Evolutionary conservation across 2,113 vertebrate species (phyloP).

Genomic region (Pungitius pungitius): DNA sequence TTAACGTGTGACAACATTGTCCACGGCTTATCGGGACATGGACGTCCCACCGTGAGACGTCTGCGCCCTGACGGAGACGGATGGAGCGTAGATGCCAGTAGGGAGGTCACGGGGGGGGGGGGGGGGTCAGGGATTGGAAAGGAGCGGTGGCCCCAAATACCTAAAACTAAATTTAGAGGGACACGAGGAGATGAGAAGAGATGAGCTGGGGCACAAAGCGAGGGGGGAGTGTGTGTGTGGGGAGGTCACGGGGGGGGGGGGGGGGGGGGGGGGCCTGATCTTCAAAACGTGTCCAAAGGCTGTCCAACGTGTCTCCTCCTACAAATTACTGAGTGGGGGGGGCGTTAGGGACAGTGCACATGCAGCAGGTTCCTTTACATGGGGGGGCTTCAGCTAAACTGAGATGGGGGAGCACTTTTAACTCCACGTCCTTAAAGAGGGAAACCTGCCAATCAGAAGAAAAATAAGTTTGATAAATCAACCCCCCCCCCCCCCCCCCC

Average conservation of each 20-base stretch:
- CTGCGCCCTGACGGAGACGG: slow-evolving; percentile 68
- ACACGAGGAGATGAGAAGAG: slow-evolving; percentile 25
- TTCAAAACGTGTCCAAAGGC: slow-evolving; percentile 6
- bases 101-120: slow-evolving; percentile 8
- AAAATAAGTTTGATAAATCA: too few species aligned
- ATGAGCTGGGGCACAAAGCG: slow-evolving; percentile 33
- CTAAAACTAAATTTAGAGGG: slow-evolving; percentile 70
- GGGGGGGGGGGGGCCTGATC: too few species aligned
- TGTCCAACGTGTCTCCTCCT: neutral
- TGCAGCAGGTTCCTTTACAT: too few species aligned
- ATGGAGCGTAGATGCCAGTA: slow-evolving; percentile 67
- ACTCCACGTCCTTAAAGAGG: too few species aligned
- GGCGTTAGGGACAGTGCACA: too few species aligned
- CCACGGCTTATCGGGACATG: slow-evolving; percentile 82
- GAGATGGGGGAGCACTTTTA: neutral
- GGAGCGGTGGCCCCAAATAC: slow-evolving; percentile 46
- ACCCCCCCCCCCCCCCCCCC: neutral
- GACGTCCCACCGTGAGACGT: slow-evolving; percentile 71
- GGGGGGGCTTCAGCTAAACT: too few species aligned
- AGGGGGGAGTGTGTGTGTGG: too few species aligned
- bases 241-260: too few species aligned
- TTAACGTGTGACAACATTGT: slow-evolving; percentile 80
- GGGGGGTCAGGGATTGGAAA: slow-evolving; percentile 3
- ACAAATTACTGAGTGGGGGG: slow-evolving; percentile 1
- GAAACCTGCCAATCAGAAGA: neutral